Base-by-base conservation (phyloP, 2,888 invertebrate genomes). In the Lasiommata megera region DNA sequence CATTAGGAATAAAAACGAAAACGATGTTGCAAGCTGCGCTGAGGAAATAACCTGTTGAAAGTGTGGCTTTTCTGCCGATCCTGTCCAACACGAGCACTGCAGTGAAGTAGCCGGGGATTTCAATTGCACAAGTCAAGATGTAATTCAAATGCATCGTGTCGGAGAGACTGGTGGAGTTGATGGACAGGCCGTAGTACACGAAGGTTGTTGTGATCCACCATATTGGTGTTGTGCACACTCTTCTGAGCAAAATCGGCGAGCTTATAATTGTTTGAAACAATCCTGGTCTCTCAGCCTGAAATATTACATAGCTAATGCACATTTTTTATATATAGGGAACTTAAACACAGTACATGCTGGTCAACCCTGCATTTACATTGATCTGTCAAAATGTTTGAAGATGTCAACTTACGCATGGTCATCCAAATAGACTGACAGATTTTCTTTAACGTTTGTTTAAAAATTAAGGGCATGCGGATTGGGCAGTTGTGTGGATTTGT, bases 131-230 rank as follows among this genome's bases (percentile, higher is more conserved):
- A 0, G 92, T 92, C 51, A 92, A 69, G 7, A 94, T 93, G 70
- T 64, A 95, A 75, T 95, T 95, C 6, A 93, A 69, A 73, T 95
- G 94, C 69, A 93, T 93, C 70, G 94, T 92, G 8, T 94, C 94
- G 14, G 93, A 92, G 23, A 95, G 80, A 0, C 93, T 85, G 0
- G 94, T 93, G 0, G 95, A 93, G 76, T 94, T 94, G 48, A 95
- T 80, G 1, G 94, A 94, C n/a, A 95, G 77, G 0, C 95, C 95
- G 68, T 94, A 95, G 77, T 94, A 95, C 9, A 95, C 93, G 61
- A 95, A 92, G 0, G 93, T 93, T 63, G 93, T 93, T 0, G 94
- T 93, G 31, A 94, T 92, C 94, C 94, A 95, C 77, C 94, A 94
- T 63, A 94, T 87, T 14, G 93, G 93, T 48, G 94, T 93, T 51